Base-by-base conservation (phyloP, 2,888 invertebrate genomes). In the Mesoligia furuncula region DNA sequence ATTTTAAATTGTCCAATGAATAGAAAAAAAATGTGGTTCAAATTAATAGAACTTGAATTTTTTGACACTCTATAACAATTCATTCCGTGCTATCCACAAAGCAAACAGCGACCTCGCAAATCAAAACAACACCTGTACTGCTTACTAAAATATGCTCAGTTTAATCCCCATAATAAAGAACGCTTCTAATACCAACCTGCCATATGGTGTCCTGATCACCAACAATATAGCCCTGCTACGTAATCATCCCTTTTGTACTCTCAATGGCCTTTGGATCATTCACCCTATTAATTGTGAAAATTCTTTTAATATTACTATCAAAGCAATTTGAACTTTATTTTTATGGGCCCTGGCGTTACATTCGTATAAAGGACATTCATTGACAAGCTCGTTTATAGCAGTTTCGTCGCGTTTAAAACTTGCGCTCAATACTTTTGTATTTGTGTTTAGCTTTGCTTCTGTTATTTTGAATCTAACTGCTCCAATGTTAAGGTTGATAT, bases 241-340 rank as follows among this genome's bases (percentile, higher is more conserved):
- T 94, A 95, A 95, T 95, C 95, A 95, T 95, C 93, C 93, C 94
- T 91, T 92, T 93, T 92, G 91, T 92, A 88, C 89, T 91, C 93
- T 94, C 94, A 94, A 94, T 94, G 92, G 93, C 92, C 93, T 93
- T 93, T 93, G 92, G 93, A 95, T 95, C 95, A 93, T 93, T 94
- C 95, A 94, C 95, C 95, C 95, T 94, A 95, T 95, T 95, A 95
- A 95, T 95, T 93, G 94, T 92, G 90, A 89, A 91, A 93, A 92
- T 91, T 91, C 88, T 93, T 93, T 93, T 88, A 88, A 83, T 69
- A 3, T 48, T 7, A 0, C 20, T 5, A 36, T 24, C 77, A 84
- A 24, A 72, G 66, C 31, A 91, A 87, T 89, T 69, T 83, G 5
- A 76, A 91, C 92, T 89, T 84, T 94, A 92, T 87, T 8, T 0